Conservation (phyloP, 2,113 vertebrate genomes). For the Podarcis cretensis region DNA sequence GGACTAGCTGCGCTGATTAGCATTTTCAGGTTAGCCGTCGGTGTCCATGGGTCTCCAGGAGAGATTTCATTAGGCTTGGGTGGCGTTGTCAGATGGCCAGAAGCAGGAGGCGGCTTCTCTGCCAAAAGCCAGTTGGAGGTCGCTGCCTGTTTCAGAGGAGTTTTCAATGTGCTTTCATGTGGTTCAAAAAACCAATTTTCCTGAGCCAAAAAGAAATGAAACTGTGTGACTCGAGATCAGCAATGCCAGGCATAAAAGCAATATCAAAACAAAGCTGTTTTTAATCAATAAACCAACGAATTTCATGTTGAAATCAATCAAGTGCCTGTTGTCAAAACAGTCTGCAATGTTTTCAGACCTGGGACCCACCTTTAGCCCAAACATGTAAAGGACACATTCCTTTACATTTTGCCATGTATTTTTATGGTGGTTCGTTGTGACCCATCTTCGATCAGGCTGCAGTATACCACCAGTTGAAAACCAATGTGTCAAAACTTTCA, state of each 20-base stretch:
- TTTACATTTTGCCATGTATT: too few species aligned
- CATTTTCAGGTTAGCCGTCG: slow-evolving; percentile 96
- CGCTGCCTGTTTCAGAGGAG: slow-evolving; percentile 72
- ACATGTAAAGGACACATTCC: too few species aligned
- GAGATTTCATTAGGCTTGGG: slow-evolving; percentile 82
- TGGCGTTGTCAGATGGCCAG: slow-evolving; percentile 84
- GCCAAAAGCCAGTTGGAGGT: slow-evolving; percentile 49
- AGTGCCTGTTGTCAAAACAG: neutral
- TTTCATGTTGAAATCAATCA: neutral
- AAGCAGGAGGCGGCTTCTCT: slow-evolving; percentile 70
- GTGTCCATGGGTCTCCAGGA: slow-evolving; percentile 92
- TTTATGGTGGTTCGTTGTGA: too few species aligned
- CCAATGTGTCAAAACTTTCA: too few species aligned
- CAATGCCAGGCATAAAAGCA: neutral
- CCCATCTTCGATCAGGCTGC: too few species aligned
- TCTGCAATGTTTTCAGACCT: too few species aligned
- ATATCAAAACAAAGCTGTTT: rapidly evolving
- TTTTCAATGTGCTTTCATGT: slow-evolving; percentile 64
- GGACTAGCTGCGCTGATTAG: slow-evolving; percentile 95
- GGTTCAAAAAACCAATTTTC: slow-evolving; percentile 79
- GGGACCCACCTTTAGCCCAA: too few species aligned
- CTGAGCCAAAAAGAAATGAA: slow-evolving; percentile 64
- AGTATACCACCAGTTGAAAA: too few species aligned
- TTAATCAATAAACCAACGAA: neutral
- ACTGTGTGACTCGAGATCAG: neutral